These are phyloP conservation scores for Julus scandinavius DNA, from an alignment of 2,888 invertebrate species.

Conservation along the genomic window DNA sequence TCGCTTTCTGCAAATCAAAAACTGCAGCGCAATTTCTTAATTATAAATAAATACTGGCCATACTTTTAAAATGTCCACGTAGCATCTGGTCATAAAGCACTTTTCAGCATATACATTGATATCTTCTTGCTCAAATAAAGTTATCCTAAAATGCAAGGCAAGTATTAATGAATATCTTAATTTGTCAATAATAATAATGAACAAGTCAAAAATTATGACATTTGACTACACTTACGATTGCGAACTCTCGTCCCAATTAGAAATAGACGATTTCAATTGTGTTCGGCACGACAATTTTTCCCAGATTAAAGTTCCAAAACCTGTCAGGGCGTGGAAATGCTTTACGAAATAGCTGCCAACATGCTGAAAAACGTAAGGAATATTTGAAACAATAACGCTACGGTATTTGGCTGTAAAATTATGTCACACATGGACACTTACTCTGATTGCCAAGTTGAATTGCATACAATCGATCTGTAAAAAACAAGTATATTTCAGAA, in stretches of 20 bases:
- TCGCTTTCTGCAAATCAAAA: background rate
- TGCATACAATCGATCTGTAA: background rate
- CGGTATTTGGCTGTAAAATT: background rate
- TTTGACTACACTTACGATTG: background rate
- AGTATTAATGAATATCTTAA: background rate
- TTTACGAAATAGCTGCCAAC: background rate
- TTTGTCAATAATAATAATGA: background rate
- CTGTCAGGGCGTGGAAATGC: background rate
- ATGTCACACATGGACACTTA: background rate
- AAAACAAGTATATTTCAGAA: background rate
- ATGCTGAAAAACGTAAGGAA: background rate
- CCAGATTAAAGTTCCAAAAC: background rate
- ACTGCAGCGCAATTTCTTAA: background rate
- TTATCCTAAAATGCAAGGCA: background rate
- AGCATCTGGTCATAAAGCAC: conserved; percentile 50
- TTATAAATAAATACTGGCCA: background rate
- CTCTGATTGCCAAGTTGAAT: conserved; percentile 20
- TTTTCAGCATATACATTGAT: conserved; percentile 57
- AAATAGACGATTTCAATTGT: background rate
- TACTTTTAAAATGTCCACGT: conserved; percentile 47
- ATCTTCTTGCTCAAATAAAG: conserved; percentile 57
- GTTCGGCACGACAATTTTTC: conserved; percentile 36
- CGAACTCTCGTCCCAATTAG: background rate
- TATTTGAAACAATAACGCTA: background rate
- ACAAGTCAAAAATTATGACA: background rate